Evolutionary conservation across 2,888 invertebrate genomes (phyloP), one percentile per base, ranked within the genome.

Genomic region (Spialia ferax): DNA sequence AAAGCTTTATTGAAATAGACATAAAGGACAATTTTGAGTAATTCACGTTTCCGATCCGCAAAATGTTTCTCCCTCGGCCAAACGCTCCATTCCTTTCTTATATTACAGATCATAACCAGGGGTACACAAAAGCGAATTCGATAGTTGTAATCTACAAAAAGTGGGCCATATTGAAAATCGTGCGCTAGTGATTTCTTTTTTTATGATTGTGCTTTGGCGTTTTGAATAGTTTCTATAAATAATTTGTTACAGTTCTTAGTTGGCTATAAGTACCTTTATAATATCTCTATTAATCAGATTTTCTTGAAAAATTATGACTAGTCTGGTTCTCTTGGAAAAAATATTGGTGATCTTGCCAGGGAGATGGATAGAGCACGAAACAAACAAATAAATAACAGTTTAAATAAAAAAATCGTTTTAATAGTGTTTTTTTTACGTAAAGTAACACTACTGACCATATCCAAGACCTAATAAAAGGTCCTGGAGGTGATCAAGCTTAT

Each of bases 91-190:
- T 74, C 69, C 63, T 69, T 70, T 70, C 70, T 72, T 72, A 77
- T 76, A 79, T 79, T 74, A 77, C 69, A 75, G 74, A 73, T 75
- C 74, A 72, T 75, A 74, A 75, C 72, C 72, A 72, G 69, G 70
- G 63, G 69, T 54, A 72, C 59, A 75, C 72, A 75, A 73, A 72
- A 72, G 63, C 73, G 70, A 63, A 73, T 75, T 71, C 71, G 75
- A 76, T 75, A 73, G 71, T 73, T 72, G 74, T 75, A 75, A 77
- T 75, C 71, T 74, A 56, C 70, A 71, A 75, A 75, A 77, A 73
- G 70, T 71, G 66, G 38, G 69, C 68, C 75, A 71, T 78, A 78
- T 78, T 77, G 77, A 75, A 77, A 70, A 59, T 67, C 60, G 63
- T 72, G 72, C 74, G 26, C 29, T 57, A 64, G 57, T 64, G 64